phyloP scores from a whole-genome alignment of 2,888 invertebrate genomes.

The Eumacrocentrus americanus region DNA sequence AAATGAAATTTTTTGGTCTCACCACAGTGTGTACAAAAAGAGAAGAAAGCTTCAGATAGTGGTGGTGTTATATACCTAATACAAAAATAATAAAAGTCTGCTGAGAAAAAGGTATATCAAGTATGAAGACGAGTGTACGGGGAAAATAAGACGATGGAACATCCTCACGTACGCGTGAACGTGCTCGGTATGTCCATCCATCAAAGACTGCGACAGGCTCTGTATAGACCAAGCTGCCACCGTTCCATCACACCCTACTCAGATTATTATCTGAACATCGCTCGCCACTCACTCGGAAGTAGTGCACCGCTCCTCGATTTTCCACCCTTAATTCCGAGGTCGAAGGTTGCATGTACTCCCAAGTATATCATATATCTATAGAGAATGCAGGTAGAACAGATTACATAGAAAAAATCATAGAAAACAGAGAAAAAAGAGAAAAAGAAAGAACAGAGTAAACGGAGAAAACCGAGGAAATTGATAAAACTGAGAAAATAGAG shows the following conservation, averaged over 20 bases:
- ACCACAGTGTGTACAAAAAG: too few relatives aligned
- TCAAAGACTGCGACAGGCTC: conserved; percentile 45
- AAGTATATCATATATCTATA: too few relatives aligned
- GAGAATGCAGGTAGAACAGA: background rate
- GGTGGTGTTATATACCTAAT: too few relatives aligned
- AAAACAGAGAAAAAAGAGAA: too few relatives aligned
- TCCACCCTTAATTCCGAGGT: conserved; percentile 19
- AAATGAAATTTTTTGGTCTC: too few relatives aligned
- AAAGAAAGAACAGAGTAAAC: too few relatives aligned
- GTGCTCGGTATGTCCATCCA: conserved; percentile 46
- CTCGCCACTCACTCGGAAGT: conserved; percentile 30
- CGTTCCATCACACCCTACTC: conserved; percentile 48
- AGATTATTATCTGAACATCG: conserved; percentile 45
- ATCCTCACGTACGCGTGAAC: conserved; percentile 29
- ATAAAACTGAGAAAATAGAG: too few relatives aligned
- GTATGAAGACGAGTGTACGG: conserved; percentile 14
- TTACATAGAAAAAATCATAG: background rate
- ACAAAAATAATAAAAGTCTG: too few relatives aligned
- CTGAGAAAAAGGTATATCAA: conserved; percentile 33
- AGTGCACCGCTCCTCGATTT: conserved; percentile 33
- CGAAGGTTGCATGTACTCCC: too few relatives aligned
- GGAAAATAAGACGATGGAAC: conserved; percentile 23
- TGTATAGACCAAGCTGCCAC: conserved; percentile 42
- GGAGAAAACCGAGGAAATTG: too few relatives aligned
- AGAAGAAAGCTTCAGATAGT: too few relatives aligned